phyloP scores from a whole-genome alignment of 2,888 invertebrate species.

The Cephus nigrinus region DNA sequence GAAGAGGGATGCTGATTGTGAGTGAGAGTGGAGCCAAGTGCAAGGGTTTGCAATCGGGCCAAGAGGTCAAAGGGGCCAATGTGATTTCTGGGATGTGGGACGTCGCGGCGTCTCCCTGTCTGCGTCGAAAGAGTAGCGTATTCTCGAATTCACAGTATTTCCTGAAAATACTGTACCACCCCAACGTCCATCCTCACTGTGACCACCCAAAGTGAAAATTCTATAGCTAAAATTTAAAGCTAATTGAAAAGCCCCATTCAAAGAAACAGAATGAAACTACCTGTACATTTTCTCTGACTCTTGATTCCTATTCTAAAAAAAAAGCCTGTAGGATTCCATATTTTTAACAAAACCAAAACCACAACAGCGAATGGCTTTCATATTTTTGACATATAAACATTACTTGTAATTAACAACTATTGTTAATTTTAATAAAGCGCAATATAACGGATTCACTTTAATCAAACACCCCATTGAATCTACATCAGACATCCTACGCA shows the following conservation, averaged over 20 bases:
- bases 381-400: not conserved
- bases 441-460: not conserved
- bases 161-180: not conserved
- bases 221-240: no score
- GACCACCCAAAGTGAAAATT: not conserved
- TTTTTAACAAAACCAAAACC: no score
- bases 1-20: not conserved
- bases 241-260: no score
- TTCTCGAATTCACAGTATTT: constrained; percentile 1
- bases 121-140: constrained; percentile 38
- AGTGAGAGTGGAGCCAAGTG: constrained; percentile 2
- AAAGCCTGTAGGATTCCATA: no score
- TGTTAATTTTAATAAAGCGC: not conserved
- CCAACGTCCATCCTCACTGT: no score
- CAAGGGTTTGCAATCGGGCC: not conserved
- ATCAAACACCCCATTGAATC: not conserved
- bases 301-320: no score
- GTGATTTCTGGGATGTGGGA: constrained; percentile 34
- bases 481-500: not conserved
- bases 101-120: constrained; percentile 44
- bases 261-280: no score
- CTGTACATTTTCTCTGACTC: no score
- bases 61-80: not conserved
- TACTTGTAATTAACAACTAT: not conserved
- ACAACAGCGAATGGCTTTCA: not conserved